phyloP scores from a whole-genome alignment of 53 echinoderm and acorn worm genomes.

The Pentamera pediparva region DNA sequence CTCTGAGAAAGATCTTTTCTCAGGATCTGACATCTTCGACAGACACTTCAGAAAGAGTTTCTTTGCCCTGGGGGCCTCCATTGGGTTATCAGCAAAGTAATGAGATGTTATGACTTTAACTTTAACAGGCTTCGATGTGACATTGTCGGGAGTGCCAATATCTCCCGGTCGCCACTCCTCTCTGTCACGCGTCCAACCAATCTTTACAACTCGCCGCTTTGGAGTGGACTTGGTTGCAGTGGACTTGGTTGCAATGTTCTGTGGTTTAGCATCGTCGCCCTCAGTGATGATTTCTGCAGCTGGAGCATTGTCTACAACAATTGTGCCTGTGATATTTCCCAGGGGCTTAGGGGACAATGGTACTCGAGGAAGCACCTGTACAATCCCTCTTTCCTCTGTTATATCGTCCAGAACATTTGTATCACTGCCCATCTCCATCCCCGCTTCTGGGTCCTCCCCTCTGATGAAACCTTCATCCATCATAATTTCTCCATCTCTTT shows the following conservation, averaged over 20 bases:
- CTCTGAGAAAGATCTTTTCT: background rate
- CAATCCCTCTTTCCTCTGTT: background rate
- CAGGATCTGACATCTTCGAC: background rate
- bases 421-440: background rate
- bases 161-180: background rate
- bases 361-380: background rate
- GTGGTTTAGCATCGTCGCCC: too few species aligned
- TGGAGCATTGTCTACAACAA: background rate
- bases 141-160: too few species aligned
- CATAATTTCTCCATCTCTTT: too few species aligned
- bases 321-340: background rate
- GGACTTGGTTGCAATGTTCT: too few species aligned
- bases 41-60: constrained; percentile 1
- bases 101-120: background rate
- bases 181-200: background rate
- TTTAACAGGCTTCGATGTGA: too few species aligned
- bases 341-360: background rate
- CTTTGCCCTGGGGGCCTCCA: background rate
- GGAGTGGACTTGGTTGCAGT: background rate
- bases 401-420: background rate
- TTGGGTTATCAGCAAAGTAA: constrained; percentile 7
- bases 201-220: background rate
- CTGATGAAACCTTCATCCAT: constrained; percentile 14
- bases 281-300: too few species aligned
- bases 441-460: background rate